phyloP scores from a whole-genome alignment of 2,113 vertebrate species.

The Zosterops lateralis region DNA sequence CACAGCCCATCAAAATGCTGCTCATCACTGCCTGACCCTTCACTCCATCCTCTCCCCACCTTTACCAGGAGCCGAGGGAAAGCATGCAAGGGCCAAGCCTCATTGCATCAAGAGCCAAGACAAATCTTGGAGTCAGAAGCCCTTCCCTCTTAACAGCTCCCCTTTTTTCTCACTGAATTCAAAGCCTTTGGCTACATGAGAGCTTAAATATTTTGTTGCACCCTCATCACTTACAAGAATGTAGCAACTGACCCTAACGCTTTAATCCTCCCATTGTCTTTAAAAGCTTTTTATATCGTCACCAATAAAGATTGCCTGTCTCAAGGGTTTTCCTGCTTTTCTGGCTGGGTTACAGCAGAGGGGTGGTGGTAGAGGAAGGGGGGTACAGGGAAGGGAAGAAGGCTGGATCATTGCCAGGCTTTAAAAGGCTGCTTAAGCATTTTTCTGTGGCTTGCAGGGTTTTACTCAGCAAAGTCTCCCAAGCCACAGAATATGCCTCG shows the following conservation, averaged over 20 bases:
- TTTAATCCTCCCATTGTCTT: constrained; percentile 54
- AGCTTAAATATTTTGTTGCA: constrained; percentile 40
- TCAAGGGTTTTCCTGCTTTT: constrained; percentile 28
- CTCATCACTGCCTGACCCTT: neutral
- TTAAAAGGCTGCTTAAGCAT: constrained; percentile 70
- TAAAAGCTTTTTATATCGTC: constrained; percentile 35
- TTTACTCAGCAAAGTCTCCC: constrained; percentile 66
- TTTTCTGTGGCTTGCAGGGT: constrained; percentile 63
- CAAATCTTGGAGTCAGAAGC: neutral
- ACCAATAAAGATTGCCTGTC: constrained; percentile 46
- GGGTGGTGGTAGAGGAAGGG: neutral
- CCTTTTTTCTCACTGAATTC: neutral
- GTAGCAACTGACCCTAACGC: neutral
- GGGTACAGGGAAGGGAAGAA: constrained; percentile 9
- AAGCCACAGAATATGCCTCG: constrained; percentile 66
- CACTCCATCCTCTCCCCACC: neutral
- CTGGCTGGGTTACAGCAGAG: neutral
- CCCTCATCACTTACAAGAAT: constrained; percentile 16
- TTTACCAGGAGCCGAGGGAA: neutral
- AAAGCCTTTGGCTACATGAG: neutral
- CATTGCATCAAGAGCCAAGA: neutral
- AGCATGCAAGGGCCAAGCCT: neutral
- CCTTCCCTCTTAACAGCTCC: neutral
- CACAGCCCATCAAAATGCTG: neutral
- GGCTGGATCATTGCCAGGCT: constrained; percentile 48